A percentile compares a stretch with the other conserved stretches of the same genome.
These are phyloP conservation scores for Pipistrellus nathusii DNA, from an alignment of 2,797 vertebrate species.

Conservation along the genomic window DNA sequence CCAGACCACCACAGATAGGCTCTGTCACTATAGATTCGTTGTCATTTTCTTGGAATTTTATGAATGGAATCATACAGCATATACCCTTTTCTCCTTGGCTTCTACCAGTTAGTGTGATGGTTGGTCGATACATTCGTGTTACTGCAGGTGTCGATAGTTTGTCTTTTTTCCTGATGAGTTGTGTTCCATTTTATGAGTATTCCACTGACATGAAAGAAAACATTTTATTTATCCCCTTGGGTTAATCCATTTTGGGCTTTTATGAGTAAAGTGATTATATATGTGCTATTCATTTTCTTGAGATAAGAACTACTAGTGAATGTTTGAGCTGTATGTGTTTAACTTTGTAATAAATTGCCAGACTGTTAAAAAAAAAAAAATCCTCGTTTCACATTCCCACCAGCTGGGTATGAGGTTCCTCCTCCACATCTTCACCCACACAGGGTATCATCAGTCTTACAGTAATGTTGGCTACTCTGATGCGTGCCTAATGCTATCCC, in stretches of 20 bases:
- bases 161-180: conserved; percentile 1
- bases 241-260: conserved; percentile 32
- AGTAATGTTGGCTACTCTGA: neutral
- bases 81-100: neutral
- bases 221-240: neutral
- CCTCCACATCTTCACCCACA: neutral
- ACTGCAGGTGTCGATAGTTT: neutral
- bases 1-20: neutral
- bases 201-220: neutral
- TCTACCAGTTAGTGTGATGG: neutral
- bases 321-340: neutral
- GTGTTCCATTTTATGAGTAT: neutral
- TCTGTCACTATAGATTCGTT: neutral
- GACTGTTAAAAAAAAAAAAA: neutral
- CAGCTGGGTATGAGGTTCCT: neutral
- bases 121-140: conserved; percentile 1
- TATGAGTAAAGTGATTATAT: neutral
- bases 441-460: neutral
- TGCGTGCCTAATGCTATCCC: neutral
- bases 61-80: neutral
- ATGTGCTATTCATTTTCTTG: neutral
- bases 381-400: neutral
- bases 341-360: neutral
- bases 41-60: conserved; percentile 21
- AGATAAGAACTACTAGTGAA: neutral